phyloP scores from a whole-genome alignment of 2,113 vertebrate genomes.

The Peromyscus leucopus region DNA sequence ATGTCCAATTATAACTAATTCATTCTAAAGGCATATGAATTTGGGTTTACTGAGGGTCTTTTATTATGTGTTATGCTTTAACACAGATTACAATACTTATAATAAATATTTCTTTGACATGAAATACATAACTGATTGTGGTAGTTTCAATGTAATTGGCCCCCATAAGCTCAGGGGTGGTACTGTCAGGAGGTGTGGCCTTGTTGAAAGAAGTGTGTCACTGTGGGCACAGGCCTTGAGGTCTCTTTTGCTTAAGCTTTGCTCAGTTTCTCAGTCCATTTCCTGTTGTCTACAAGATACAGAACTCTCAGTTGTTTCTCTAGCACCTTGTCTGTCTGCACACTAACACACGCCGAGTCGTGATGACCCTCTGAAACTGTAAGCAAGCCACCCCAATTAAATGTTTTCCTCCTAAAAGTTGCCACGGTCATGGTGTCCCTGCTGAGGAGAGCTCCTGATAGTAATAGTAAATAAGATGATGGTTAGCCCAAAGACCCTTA shows the following conservation, averaged over 20 bases:
- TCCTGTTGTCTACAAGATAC: too few species aligned
- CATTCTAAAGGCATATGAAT: conserved; percentile 77
- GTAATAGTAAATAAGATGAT: background rate
- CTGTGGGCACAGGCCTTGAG: too few species aligned
- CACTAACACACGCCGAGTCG: too few species aligned
- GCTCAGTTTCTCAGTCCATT: too few species aligned
- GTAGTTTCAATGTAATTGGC: background rate
- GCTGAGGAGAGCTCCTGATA: background rate
- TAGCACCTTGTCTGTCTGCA: too few species aligned
- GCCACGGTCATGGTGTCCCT: too few species aligned
- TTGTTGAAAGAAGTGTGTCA: too few species aligned
- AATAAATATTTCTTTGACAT: conserved; percentile 75
- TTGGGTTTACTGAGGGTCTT: conserved; percentile 77
- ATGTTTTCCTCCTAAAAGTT: too few species aligned
- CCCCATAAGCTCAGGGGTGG: background rate
- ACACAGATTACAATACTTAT: conserved; percentile 71
- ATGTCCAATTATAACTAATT: conserved; percentile 70
- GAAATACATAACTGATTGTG: conserved; percentile 66
- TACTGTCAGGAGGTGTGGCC: background rate
- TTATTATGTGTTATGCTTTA: conserved; percentile 81
- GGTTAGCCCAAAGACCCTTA: background rate
- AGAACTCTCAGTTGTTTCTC: too few species aligned
- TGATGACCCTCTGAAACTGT: too few species aligned
- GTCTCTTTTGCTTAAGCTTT: too few species aligned
- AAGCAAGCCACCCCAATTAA: too few species aligned